Base-by-base conservation (phyloP, 2,797 vertebrate genomes). In the Passerculus sandwichensis region DNA sequence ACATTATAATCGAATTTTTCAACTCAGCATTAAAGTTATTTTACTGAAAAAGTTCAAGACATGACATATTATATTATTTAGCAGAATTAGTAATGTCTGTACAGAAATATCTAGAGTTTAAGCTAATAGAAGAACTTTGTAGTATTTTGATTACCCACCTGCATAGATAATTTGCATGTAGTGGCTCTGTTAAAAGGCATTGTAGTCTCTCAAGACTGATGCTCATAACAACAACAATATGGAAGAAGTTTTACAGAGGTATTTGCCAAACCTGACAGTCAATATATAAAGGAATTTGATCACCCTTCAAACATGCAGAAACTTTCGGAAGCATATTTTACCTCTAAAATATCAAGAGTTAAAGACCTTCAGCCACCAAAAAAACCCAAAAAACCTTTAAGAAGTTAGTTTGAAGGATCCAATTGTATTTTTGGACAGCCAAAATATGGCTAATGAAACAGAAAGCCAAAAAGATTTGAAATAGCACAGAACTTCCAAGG, bases 241-340 rank as follows among this genome's bases (percentile, higher is more conserved):
- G 48, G 51, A 88, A 80, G 73, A 87, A 77, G 71, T 83, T 76
- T 79, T 82, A 85, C 38, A 83, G 70, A 88, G 62, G 13, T 5
- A n/a, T 84, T 73, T 59, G 61, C 89, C 92, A 90, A 89, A 88
- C 38, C 30, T 93, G 60, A 92, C 54, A 93, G 89, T 59, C 60
- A 82, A 87, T 66, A 96, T 54, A 84, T 13, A 66, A 83, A 74
- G 40, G 30, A 88, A 95, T 94, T 45, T 38, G 80, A 86, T 85
- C 29, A 54, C 34, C 54, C 67, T 86, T 88, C 65, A 92, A 91
- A 23, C 83, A 64, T 0, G 0, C 48, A 75, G 56, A 66, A 84
- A 91, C 32, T 72, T 95, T 85, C 21, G 7, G 94, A 92, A 74
- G 51, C 67, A 69, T 93, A 74, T 66, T 86, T 88, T 84, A 61